Evolutionary conservation across 2,888 invertebrate genomes (phyloP).

Genomic region (Brenthis ino): DNA sequence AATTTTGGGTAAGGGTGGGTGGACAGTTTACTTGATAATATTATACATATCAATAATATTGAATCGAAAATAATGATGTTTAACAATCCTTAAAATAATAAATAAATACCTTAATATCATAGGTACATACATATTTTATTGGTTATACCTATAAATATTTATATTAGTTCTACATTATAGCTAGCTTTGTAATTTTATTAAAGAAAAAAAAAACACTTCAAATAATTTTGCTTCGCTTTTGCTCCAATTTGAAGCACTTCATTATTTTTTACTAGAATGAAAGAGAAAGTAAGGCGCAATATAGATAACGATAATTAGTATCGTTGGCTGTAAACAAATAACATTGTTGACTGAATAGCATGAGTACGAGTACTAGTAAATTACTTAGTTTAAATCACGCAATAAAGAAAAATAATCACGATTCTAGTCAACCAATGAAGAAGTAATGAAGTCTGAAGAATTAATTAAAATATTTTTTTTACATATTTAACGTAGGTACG

Average conservation of each 20-base stretch:
- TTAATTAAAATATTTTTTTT: conserved; percentile 1
- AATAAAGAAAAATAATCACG: conserved; percentile 15
- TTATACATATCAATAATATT: no score
- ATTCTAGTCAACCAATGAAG: neutral
- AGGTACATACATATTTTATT: no score
- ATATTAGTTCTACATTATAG: neutral
- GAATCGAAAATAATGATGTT: no score
- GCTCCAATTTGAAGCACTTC: neutral
- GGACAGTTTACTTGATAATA: no score
- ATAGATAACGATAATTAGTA: neutral
- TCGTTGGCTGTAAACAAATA: conserved; percentile 15
- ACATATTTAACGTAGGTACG: no score
- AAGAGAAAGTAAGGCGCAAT: conserved; percentile 12
- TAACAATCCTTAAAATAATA: no score
- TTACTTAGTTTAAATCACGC: conserved; percentile 16
- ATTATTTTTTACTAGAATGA: neutral
- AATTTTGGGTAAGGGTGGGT: no score
- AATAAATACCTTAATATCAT: no score
- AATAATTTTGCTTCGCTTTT: no score
- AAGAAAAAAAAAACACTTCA: conserved; percentile 1
- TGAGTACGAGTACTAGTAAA: neutral
- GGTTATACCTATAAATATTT: no score
- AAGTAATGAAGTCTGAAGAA: neutral
- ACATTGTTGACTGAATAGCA: conserved; percentile 18
- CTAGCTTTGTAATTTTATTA: neutral